phyloP scores from a whole-genome alignment of 1,140 invertebrate genomes.

The Pseudomyrmex concolor region DNA sequence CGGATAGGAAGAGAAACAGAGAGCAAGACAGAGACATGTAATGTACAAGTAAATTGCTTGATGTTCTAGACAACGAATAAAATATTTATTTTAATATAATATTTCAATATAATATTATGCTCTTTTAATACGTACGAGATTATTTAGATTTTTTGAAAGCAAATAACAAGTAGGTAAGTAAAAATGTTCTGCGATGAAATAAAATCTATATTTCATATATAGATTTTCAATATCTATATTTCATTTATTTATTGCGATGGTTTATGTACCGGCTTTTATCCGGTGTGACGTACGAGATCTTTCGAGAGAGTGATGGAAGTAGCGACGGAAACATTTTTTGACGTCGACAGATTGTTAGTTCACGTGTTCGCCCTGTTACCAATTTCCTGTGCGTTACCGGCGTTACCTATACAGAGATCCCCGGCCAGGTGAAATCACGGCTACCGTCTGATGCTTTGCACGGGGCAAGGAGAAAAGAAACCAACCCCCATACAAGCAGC shows the following conservation, averaged over 20 bases:
- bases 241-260: constrained; percentile 22
- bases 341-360: constrained; percentile 60
- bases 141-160: too few species aligned
- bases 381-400: constrained; percentile 71
- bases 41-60: not conserved
- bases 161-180: too few species aligned
- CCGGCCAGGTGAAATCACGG: constrained; percentile 65
- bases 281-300: constrained; percentile 1
- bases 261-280: not conserved
- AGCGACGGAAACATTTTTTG: constrained; percentile 46
- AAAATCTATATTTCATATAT: too few species aligned
- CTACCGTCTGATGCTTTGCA: constrained; percentile 28
- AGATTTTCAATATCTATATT: too few species aligned
- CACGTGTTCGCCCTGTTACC: constrained; percentile 63
- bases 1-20: not conserved
- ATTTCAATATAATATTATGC: too few species aligned
- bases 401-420: constrained; percentile 42
- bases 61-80: not conserved
- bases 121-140: too few species aligned
- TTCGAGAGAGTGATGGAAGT: constrained; percentile 9
- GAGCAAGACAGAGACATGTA: not conserved
- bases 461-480: constrained; percentile 61
- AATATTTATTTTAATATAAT: too few species aligned
- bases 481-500: constrained; percentile 42
- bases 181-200: not conserved